Evolutionary conservation across 2,888 invertebrate genomes (phyloP).

Genomic region (Andricus quercusramuli): DNA sequence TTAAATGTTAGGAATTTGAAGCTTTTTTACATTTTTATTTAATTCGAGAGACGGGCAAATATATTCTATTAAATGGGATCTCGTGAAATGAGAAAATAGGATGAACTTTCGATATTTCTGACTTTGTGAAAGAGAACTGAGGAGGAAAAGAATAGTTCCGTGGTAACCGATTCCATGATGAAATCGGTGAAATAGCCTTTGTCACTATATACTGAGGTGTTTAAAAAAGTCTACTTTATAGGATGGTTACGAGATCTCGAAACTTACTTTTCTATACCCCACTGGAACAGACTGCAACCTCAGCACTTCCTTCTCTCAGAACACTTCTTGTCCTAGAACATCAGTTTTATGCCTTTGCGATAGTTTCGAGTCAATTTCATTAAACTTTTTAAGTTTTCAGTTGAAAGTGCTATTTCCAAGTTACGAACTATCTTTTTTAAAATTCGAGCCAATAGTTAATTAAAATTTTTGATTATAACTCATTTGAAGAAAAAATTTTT

Average conservation of each 20-base stretch:
- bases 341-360: not conserved
- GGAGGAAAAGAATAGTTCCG: not conserved
- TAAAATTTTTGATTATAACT: too few relatives aligned
- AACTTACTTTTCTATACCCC: not conserved
- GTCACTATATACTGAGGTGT: not conserved
- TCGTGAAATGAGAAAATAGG: too few relatives aligned
- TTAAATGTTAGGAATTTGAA: too few relatives aligned
- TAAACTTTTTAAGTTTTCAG: not conserved
- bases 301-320: not conserved
- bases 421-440: too few relatives aligned
- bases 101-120: not conserved
- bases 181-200: not conserved
- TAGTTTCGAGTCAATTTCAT: not conserved
- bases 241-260: not conserved
- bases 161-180: not conserved
- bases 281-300: too few relatives aligned
- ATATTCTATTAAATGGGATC: too few relatives aligned
- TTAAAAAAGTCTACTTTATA: not conserved
- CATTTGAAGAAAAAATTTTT: too few relatives aligned
- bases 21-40: too few relatives aligned
- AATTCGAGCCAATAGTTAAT: too few relatives aligned
- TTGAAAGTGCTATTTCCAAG: too few relatives aligned
- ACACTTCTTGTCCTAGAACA: not conserved
- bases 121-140: not conserved
- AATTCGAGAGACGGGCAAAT: too few relatives aligned